Evolutionary conservation across 2,888 invertebrate species (phyloP), one percentile per base, ranked within the genome.

Genomic region (Coelogynopora nodosa): DNA sequence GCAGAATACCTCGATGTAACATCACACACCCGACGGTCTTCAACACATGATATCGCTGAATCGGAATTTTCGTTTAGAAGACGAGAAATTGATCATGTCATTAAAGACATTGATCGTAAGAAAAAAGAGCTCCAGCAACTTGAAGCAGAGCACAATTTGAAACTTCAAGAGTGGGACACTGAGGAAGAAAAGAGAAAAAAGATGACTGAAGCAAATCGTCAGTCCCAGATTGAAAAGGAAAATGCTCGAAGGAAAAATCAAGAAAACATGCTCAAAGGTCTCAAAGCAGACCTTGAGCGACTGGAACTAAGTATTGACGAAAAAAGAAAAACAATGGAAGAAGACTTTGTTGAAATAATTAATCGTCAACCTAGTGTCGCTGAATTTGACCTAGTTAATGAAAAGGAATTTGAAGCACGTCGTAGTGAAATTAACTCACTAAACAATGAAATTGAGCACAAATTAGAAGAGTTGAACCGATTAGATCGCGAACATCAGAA

Each of bases 141-240:
- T 31, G 86, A 87, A 67, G 28, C 29, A 18, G 86, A 89, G 28
- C 87, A 88, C 74, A 80, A 88, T n/a, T 83, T 31, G 0, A 67
- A 87, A 13, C 67, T 88, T 82, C 86, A 84, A 28, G 80, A 86
- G 5, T 87, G 88, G 31, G 29, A 67, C 30, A 87, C 74, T 13
- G 31, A 82, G n/a, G 83, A 82, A 31, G 85, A 67, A 23, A 84
- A 82, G 23, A 49, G 74, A 87, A 88, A 26, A 23, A 74, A 84
- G 82, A 88, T 74, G n/a, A 31, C 88, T 5, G 86, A 86, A 29
- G 87, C 86, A 67, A 84, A 87, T 29, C 84, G 86, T 30, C 87
- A 88, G 82, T 30, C 67, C 67, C 86, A 89, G 13, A 90, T 89
- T 86, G 90, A 90, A 28, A 89, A 89, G 18, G 89, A 91, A 23